These are phyloP conservation scores for Tenthredo notha DNA, from an alignment of 2,888 invertebrate genomes.

Conservation along the genomic window DNA sequence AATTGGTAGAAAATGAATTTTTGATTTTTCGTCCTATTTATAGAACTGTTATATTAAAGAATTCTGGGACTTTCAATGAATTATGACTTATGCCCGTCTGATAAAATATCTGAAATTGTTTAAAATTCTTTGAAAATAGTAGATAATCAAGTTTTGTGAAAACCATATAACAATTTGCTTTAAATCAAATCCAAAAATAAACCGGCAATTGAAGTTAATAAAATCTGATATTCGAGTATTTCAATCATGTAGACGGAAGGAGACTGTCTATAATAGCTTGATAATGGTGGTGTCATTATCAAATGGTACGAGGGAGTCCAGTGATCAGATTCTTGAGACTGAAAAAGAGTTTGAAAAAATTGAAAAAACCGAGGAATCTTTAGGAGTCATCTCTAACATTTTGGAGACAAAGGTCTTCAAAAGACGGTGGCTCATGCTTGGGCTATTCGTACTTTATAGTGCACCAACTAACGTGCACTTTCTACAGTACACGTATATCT, in stretches of 20 bases:
- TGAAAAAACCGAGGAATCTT: background rate
- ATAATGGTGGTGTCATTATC: background rate
- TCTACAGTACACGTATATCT: background rate
- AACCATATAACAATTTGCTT: background rate
- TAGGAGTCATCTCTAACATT: background rate
- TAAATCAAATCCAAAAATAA: background rate
- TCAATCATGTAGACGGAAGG: background rate
- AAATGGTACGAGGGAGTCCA: background rate
- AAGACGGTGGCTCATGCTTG: conserved; percentile 29
- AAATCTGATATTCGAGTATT: background rate
- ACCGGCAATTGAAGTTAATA: background rate
- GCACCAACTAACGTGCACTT: background rate
- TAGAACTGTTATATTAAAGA: background rate
- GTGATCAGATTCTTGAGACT: background rate
- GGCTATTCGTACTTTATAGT: background rate
- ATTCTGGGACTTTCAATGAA: background rate
- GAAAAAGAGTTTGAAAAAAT: background rate
- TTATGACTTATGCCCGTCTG: background rate
- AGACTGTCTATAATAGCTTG: too few species aligned
- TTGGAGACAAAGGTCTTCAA: background rate
- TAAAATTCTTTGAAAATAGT: background rate
- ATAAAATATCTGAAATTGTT: background rate
- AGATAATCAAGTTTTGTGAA: background rate
- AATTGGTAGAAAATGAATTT: background rate
- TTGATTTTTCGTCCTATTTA: background rate